Evolutionary conservation across 2,888 invertebrate genomes (phyloP).

Genomic region (Apantesis nais): DNA sequence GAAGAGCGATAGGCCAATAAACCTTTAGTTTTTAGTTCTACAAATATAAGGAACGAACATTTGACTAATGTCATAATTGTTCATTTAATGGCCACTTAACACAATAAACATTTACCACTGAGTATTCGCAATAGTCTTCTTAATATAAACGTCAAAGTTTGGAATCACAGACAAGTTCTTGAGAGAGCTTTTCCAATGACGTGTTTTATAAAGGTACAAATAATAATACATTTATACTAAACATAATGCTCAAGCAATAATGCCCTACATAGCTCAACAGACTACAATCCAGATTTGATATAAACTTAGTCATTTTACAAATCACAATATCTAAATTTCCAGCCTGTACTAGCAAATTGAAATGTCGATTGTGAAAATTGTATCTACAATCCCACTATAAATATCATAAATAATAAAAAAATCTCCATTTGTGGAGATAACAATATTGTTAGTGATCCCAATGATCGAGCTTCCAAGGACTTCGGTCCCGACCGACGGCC

Average conservation of each 20-base stretch:
- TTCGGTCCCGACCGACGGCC: constrained; percentile 21
- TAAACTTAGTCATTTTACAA: neutral
- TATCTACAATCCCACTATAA: constrained; percentile 50
- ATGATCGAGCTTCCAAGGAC: constrained; percentile 48
- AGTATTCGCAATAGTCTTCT: constrained; percentile 48
- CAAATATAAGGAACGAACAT: constrained; percentile 1
- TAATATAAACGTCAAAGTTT: constrained; percentile 24
- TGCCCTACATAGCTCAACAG: constrained; percentile 31
- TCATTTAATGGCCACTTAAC: neutral
- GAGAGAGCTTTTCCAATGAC: constrained; percentile 43
- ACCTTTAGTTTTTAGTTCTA: neutral
- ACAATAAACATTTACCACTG: constrained; percentile 34
- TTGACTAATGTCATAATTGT: neutral
- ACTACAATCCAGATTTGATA: constrained; percentile 23
- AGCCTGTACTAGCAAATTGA: neutral
- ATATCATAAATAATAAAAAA: constrained; percentile 56
- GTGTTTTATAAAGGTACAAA: constrained; percentile 16
- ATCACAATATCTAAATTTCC: neutral
- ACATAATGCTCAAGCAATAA: constrained; percentile 34
- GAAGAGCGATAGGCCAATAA: neutral
- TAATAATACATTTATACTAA: constrained; percentile 21
- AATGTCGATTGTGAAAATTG: constrained; percentile 47
- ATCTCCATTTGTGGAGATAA: constrained; percentile 82
- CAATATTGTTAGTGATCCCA: constrained; percentile 69
- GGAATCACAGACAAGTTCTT: constrained; percentile 21